Evolutionary conservation across 1,140 invertebrate genomes (phyloP), one percentile per base, ranked within the genome.

Genomic region (Heterodera schachtii): DNA sequence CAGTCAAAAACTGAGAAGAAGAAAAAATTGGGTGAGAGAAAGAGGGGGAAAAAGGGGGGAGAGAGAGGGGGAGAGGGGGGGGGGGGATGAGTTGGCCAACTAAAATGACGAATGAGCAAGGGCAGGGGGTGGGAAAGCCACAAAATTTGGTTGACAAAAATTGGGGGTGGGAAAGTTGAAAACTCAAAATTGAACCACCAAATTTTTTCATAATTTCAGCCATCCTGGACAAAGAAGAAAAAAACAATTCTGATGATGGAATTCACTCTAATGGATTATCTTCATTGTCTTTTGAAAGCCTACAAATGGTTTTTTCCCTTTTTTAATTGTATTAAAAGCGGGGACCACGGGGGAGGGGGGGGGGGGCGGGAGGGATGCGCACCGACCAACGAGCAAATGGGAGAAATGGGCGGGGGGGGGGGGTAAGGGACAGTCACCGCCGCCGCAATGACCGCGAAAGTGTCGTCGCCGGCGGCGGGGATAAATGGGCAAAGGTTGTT

Each of bases 401-500:
- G 43, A 21, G 57, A 74, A 16, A 47, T 41, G 60, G 46, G 31
- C 31, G 31, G 31, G 31, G 31, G 31, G 0, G 31, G 31, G 31
- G 31, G 31, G 31, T 31, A 31, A 46, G 46, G 60, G 43, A 75
- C 41, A 44, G 49, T 52, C 49, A 52, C 44, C 16, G 73, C 49
- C 49, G 43, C 41, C 41, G 44, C 41, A 75, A 11, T 31, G 60
- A 52, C 49, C 49, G 11, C 49, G 49, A 52, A 52, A 52, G 49
- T 52, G 49, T 52, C 49, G 49, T 11, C 49, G 6, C 6, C 49
- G 11, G 49, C 49, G 11, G 49, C 71, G 73, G 47, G 49, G 73
- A 47, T 16, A 74, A 74, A 74, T 74, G 73, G 73, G 43, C 73
- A 46, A 60, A 49, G 31, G 43, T 60, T 75, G 49, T 16, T 31